Conservation (phyloP, 2,888 invertebrate genomes). For the Drosophila melanosoma region DNA sequence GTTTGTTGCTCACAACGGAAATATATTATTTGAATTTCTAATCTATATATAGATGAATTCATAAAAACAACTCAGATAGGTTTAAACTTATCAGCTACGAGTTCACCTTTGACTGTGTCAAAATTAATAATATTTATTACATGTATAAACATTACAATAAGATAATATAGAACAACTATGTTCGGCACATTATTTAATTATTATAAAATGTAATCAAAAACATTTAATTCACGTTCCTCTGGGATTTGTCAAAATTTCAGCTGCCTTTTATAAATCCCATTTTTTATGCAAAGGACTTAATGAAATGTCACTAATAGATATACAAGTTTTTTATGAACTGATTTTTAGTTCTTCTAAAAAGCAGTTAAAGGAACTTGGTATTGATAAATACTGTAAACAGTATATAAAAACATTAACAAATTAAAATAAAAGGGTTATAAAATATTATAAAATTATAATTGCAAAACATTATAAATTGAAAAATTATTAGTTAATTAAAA, state of each 20-base stretch:
- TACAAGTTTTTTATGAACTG: background rate
- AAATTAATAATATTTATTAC: slow-evolving; percentile 13
- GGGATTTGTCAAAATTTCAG: too few species aligned
- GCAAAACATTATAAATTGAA: background rate
- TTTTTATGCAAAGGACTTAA: background rate
- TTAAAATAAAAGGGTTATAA: background rate
- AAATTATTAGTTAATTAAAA: background rate
- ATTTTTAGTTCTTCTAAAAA: background rate
- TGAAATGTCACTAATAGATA: background rate
- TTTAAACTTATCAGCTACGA: slow-evolving; percentile 35
- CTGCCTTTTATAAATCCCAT: background rate
- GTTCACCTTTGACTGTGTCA: slow-evolving; percentile 46
- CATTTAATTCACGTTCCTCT: too few species aligned
- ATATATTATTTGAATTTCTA: background rate
- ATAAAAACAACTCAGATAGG: background rate
- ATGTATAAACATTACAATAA: background rate
- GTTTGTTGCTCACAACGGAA: background rate
- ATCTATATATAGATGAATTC: background rate
- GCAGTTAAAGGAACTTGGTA: background rate
- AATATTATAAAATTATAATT: background rate
- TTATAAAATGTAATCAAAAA: background rate
- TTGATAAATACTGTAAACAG: background rate
- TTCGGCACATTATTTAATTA: background rate
- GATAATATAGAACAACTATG: background rate
- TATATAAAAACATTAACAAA: background rate